Conservation (phyloP, 2,797 vertebrate species). For the Crocidura indochinensis region DNA sequence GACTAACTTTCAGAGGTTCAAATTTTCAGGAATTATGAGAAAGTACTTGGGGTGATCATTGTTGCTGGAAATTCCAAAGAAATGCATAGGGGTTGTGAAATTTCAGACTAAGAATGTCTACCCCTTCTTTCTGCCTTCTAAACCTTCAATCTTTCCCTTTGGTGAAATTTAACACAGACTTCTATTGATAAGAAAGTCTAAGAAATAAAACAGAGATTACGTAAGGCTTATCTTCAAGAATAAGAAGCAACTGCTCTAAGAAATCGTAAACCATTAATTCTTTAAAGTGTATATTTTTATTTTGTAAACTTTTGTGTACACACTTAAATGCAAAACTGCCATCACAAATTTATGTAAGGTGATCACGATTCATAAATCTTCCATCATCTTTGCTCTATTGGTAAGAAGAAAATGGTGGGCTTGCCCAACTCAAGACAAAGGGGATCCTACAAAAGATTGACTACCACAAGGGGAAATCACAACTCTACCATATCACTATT, state of each 20-base stretch:
- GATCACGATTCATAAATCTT: too few relatives aligned
- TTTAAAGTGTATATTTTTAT: not conserved
- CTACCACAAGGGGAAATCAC: too few relatives aligned
- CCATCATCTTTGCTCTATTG: too few relatives aligned
- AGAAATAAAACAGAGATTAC: not conserved
- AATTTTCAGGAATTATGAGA: not conserved
- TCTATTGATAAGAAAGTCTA: too few relatives aligned
- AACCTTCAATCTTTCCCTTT: not conserved
- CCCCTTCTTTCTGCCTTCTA: not conserved
- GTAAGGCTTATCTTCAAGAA: not conserved
- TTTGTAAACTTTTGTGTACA: constrained; percentile 45
- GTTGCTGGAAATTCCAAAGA: not conserved
- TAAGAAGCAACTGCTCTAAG: constrained; percentile 1
- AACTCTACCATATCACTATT: too few relatives aligned
- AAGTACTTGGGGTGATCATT: not conserved
- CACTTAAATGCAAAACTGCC: not conserved
- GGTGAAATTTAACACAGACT: not conserved
- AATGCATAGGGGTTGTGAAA: not conserved
- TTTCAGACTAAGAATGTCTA: not conserved
- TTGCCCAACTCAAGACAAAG: too few relatives aligned
- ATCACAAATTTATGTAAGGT: too few relatives aligned
- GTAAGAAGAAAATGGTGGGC: too few relatives aligned
- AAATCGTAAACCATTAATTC: not conserved
- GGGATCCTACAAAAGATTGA: too few relatives aligned
- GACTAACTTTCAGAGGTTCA: too few relatives aligned